A percentile compares a stretch with the other conserved stretches of the same genome.
Evolutionary conservation across 2,888 invertebrate genomes (phyloP).

Genomic region (Polydrusus cervinus): DNA sequence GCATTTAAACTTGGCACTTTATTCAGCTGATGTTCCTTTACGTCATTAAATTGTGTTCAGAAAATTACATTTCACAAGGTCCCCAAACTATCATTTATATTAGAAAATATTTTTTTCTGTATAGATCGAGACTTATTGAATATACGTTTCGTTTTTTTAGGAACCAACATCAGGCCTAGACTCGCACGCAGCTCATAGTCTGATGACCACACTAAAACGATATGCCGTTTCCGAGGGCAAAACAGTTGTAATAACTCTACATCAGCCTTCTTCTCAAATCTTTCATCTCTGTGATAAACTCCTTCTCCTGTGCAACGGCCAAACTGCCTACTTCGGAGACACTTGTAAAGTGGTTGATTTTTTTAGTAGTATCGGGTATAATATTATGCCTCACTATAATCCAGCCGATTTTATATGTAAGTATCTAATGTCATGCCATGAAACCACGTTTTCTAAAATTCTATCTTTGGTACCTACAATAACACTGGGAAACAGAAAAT

Average conservation of each 20-base stretch:
- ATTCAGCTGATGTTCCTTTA: no score
- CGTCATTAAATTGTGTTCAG: no score
- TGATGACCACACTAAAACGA: slow-evolving; percentile 83
- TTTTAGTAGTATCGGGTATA: slow-evolving; percentile 81
- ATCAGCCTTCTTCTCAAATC: slow-evolving; percentile 89
- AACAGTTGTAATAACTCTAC: slow-evolving; percentile 85
- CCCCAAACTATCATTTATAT: no score
- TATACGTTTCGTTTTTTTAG: slow-evolving; percentile 71
- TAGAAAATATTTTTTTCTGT: no score
- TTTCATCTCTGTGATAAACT: slow-evolving; percentile 88
- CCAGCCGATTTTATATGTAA: slow-evolving; percentile 89
- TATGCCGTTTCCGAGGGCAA: slow-evolving; percentile 85
- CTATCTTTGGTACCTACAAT: no score
- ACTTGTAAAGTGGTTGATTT: slow-evolving; percentile 81
- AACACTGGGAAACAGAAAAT: no score
- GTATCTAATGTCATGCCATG: slow-evolving; percentile 63
- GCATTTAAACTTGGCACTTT: no score
- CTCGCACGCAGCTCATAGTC: slow-evolving; percentile 83
- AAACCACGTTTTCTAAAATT: no score
- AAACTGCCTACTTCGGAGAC: slow-evolving; percentile 85
- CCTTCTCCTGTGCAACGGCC: slow-evolving; percentile 80
- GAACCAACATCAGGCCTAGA: slow-evolving; percentile 90
- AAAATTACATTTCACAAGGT: no score
- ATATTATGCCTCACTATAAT: slow-evolving; percentile 85
- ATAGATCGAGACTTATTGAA: no score